Base-by-base conservation (phyloP, 30 jellyfish, hydroid and myxozoan species). In the Sanderia malayensis region DNA sequence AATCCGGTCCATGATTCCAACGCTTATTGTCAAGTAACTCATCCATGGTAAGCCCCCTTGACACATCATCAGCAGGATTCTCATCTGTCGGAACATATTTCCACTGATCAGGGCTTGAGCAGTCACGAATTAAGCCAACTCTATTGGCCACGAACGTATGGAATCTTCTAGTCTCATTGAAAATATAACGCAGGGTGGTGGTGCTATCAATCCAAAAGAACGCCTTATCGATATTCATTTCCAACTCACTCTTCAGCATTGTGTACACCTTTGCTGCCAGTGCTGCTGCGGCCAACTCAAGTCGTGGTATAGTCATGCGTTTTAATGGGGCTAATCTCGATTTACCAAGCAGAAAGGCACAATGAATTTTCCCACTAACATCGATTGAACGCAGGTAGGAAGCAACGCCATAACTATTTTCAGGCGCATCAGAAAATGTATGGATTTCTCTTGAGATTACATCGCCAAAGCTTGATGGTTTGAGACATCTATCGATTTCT, bases 251-350 rank as follows among this genome's bases (percentile, higher is more conserved):
- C 52, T 37, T 37, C 52, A 37, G 52, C 52, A 37, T 37, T 37
- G 52, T 37, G 52, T 37, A 37, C 52, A 37, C 52, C 52, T 37
- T 37, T 37, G 52, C 52, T 37, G 52, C 52, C 52, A 37, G 52
- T 37, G 52, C 52, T 37, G 52, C 52, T 37, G 52, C 52, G 52
- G 52, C 52, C 52, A 37, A 37, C 52, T 37, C 52, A 37, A 37
- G 52, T 37, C 52, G 52, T 37, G 52, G 52, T 37, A 37, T 37
- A 37, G 52, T 37, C 52, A 37, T 37, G 52, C 52, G 52, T 37
- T 37, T 37, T 37, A 37, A 37, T 37, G 52, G 52, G 52, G 13
- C 52, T 37, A 37, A 37, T 37, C 52, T 37, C 52, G 52, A 37
- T 37, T 37, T 37, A 37, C 52, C 52, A 13, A 37, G 52, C 52